phyloP scores from a whole-genome alignment of 2,113 vertebrate species.

The Oreochromis aureus region DNA sequence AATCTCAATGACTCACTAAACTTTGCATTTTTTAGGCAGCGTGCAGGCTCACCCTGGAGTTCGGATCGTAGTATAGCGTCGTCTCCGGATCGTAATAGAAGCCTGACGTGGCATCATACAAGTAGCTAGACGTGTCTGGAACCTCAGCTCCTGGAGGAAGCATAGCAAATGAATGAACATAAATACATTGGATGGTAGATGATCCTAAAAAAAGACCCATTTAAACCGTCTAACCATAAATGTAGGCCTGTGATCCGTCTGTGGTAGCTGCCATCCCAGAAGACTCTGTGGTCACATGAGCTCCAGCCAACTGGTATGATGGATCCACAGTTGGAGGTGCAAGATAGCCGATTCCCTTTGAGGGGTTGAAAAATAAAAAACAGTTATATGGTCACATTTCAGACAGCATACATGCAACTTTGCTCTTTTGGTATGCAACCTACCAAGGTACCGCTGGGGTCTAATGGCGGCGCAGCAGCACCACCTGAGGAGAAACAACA shows the following conservation, averaged over 20 bases:
- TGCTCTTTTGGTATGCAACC: neutral
- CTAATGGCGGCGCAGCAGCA: constrained; percentile 7
- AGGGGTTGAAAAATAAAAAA: neutral
- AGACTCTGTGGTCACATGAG: constrained; percentile 25
- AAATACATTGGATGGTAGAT: neutral
- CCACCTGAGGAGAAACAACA: constrained; percentile 27
- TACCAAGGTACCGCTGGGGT: constrained; percentile 55
- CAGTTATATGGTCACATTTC: neutral
- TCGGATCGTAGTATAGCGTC: constrained; percentile 88
- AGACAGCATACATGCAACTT: neutral
- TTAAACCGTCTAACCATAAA: constrained; percentile 45
- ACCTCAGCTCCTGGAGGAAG: constrained; percentile 76
- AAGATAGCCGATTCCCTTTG: constrained; percentile 39
- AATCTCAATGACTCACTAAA: neutral
- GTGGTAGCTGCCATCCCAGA: neutral
- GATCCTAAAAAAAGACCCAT: neutral
- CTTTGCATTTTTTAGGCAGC: neutral
- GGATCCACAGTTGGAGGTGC: constrained; percentile 25
- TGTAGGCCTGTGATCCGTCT: constrained; percentile 39
- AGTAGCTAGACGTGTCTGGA: constrained; percentile 85
- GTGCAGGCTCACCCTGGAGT: constrained; percentile 80
- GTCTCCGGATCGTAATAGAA: constrained; percentile 95
- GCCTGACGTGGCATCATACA: constrained; percentile 93
- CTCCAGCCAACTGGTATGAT: constrained; percentile 6
- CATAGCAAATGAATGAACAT: neutral